Evolutionary conservation across 2,113 vertebrate genomes (phyloP).

Genomic region (Notarius quadriscutis): DNA sequence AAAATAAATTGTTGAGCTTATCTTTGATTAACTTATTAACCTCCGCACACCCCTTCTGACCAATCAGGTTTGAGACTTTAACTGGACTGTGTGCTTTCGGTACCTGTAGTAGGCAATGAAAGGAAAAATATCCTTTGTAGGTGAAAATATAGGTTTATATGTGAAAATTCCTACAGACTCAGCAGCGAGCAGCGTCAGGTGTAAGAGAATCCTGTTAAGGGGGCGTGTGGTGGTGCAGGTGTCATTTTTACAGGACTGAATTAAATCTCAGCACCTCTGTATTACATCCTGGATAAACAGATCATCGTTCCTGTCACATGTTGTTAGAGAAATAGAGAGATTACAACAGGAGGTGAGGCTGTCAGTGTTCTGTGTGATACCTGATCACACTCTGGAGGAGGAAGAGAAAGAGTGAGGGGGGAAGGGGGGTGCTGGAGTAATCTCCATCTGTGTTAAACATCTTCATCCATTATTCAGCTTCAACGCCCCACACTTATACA

Average conservation of each 20-base stretch:
- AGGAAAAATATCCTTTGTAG: not conserved
- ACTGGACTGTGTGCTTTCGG: not conserved
- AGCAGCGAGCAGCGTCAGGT: not conserved
- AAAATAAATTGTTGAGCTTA: not conserved
- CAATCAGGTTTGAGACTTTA: not conserved
- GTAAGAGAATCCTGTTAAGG: not conserved
- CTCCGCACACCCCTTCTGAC: not conserved
- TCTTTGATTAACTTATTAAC: not conserved
- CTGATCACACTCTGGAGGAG: not conserved
- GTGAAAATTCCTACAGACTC: too few relatives aligned
- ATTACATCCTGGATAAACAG: not conserved
- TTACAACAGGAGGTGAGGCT: not conserved
- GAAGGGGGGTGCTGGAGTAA: not conserved
- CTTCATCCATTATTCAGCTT: not conserved
- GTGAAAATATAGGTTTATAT: not conserved
- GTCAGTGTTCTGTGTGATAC: not conserved
- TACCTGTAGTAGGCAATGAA: not conserved
- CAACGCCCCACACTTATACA: not conserved
- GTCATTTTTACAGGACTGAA: not conserved
- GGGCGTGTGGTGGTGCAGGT: not conserved
- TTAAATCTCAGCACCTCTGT: not conserved
- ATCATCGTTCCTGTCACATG: not conserved
- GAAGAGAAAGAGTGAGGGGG: not conserved
- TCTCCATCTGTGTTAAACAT: slow-evolving; percentile 2
- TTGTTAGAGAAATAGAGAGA: not conserved